Evolutionary conservation across 2,113 vertebrate species (phyloP).

Genomic region (Microcebus ravelobensis): DNA sequence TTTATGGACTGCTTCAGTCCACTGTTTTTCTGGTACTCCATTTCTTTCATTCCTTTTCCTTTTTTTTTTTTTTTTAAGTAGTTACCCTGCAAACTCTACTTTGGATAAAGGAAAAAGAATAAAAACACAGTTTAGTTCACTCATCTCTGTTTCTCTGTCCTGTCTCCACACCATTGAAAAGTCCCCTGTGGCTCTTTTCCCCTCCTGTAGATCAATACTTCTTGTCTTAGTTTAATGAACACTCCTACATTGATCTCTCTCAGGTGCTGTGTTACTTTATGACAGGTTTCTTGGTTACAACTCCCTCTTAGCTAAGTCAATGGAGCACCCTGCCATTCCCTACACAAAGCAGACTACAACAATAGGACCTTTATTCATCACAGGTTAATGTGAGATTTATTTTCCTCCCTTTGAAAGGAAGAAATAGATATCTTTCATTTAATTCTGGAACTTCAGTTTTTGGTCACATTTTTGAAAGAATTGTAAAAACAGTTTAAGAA

Average conservation of each 20-base stretch:
- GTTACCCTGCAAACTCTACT: conserved; percentile 21
- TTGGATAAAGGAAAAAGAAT: conserved; percentile 57
- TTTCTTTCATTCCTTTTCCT: not conserved
- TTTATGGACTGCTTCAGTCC: not conserved
- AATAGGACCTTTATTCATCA: conserved; percentile 1
- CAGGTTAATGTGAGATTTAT: conserved; percentile 16
- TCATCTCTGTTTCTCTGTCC: not conserved
- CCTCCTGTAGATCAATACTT: conserved; percentile 58
- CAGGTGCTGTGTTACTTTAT: conserved; percentile 56
- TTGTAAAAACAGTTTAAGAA: conserved; percentile 51
- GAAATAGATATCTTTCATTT: not conserved
- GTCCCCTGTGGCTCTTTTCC: conserved; percentile 33
- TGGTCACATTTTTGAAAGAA: conserved; percentile 33
- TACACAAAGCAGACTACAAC: not conserved
- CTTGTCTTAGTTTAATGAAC: conserved; percentile 76
- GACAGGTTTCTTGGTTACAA: conserved; percentile 60
- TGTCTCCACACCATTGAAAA: not conserved
- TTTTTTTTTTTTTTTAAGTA: not conserved
- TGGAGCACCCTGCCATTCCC: not conserved
- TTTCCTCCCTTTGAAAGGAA: not conserved
- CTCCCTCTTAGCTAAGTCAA: not conserved
- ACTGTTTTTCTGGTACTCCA: not conserved
- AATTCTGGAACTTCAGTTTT: conserved; percentile 49
- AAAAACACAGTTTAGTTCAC: conserved; percentile 32
- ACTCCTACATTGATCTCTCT: conserved; percentile 59